Base-by-base conservation (phyloP, 30 jellyfish, hydroid and myxozoan species). In the Rhopilema esculentum region DNA sequence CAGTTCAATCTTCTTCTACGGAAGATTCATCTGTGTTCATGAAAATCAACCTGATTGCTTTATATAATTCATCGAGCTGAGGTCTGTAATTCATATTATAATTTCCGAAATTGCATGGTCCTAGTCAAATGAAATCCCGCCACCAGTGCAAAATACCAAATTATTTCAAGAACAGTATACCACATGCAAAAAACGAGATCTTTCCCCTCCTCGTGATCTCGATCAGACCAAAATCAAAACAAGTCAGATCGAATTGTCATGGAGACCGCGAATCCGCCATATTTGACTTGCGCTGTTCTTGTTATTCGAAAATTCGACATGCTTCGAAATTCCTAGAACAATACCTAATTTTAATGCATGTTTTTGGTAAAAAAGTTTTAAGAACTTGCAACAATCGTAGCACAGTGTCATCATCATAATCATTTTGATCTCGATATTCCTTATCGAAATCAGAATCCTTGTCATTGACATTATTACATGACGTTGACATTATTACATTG, bases 141-240 rank as follows among this genome's bases (percentile, higher is more conserved):
- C 94, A 85, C 94, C 94, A 75, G 94, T 61, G 49, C 78, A 73
- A 23, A 75, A 63, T 63, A 57, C 79, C 75, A 24, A 28, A 25
- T 26, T 27, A 61, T 80, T 66, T 64, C 77, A 31, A 16, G 84
- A 85, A 85, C 94, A 85, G 94, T 85, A 20, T 1, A 66, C 94
- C 94, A 85, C 94, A 85, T 85, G 94, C 88, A 85, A 85, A 21
- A 27, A 67, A 40, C 94, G 84, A 74, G 94, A 85, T 80, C 72
- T 73, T 72, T 80, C 74, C 88, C 27, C 78, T 79, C 94, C 94
- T 72, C 94, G 94, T 85, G 94, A 85, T 78, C 94, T 24, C 88
- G 86, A 79, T 85, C 85, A 85, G 88, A 21, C 65, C 0, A 20
- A 17, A 15, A 62, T 64, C 94, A 85, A 61, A 85, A 85, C 83